A percentile compares a stretch with the other conserved stretches of the same genome.
These are phyloP conservation scores for Myrmecobius fasciatus DNA, from an alignment of 2,113 vertebrate species.

Conservation along the genomic window DNA sequence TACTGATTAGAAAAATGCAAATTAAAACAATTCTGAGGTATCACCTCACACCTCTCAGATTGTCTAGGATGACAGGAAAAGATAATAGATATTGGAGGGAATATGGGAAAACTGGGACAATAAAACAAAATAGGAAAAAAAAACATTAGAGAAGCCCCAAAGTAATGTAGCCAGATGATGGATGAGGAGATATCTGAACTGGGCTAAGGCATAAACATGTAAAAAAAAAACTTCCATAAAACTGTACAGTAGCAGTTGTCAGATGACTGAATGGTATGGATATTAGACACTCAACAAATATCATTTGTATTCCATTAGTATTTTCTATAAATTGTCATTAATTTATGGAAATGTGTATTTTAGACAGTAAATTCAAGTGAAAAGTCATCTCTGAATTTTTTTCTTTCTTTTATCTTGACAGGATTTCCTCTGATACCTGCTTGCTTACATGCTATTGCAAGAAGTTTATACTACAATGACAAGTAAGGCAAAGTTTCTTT, in stretches of 20 bases:
- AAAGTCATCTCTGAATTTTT: conserved; percentile 4
- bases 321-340: background rate
- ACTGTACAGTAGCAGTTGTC: background rate
- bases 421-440: conserved; percentile 97
- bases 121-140: no score
- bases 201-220: background rate
- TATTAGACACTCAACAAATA: background rate
- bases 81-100: no score
- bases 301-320: background rate
- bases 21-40: no score
- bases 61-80: no score
- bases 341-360: background rate
- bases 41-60: no score
- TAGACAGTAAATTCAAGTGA: background rate
- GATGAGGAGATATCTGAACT: background rate
- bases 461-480: conserved; percentile 96
- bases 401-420: conserved; percentile 71
- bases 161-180: background rate
- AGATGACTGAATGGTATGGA: background rate
- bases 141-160: background rate
- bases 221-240: background rate
- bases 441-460: conserved; percentile 93
- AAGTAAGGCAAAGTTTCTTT: conserved; percentile 88
- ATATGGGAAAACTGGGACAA: no score
- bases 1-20: no score